phyloP scores from a whole-genome alignment of 1,140 invertebrate genomes.

The Prorops nasuta region DNA sequence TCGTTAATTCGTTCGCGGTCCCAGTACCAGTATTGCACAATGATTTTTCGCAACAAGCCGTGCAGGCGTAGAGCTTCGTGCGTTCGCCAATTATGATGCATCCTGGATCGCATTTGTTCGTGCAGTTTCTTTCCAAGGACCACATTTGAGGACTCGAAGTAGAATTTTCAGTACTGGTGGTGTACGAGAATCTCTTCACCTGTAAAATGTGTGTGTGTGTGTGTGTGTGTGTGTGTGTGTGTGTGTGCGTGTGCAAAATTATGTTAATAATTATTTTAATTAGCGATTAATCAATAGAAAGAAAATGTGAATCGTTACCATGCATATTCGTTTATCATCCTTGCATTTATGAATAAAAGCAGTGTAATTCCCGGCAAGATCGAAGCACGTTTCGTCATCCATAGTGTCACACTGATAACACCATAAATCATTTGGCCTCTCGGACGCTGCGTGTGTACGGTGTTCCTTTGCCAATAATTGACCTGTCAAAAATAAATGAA shows the following conservation, averaged over 20 bases:
- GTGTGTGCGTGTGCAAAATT: too few relatives aligned
- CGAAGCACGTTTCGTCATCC: conserved; percentile 67
- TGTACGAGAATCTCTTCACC: conserved; percentile 81
- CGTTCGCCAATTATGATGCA: conserved; percentile 84
- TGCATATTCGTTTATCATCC: conserved; percentile 73
- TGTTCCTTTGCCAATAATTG: conserved; percentile 63
- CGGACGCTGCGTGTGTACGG: conserved; percentile 71
- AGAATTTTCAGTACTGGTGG: conserved; percentile 76
- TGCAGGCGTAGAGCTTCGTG: conserved; percentile 81
- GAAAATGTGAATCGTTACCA: conserved; percentile 60
- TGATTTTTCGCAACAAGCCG: conserved; percentile 75
- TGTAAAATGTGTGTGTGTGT: too few relatives aligned
- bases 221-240: too few relatives aligned
- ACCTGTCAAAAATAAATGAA: conserved; percentile 24
- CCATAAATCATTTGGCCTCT: conserved; percentile 72
- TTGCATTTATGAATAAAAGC: conserved; percentile 69
- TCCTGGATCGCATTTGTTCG: conserved; percentile 77
- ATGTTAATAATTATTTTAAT: too few relatives aligned
- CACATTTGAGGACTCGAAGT: conserved; percentile 74
- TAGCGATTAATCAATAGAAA: too few relatives aligned
- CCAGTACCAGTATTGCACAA: conserved; percentile 74
- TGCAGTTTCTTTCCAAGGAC: conserved; percentile 79
- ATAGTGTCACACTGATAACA: conserved; percentile 80
- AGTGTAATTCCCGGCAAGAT: conserved; percentile 63
- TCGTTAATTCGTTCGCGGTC: conserved; percentile 39